Percentiles rank a stretch among this genome's conserved stretches.
Conservation (phyloP, 2,797 vertebrate species). For the Acrocephalus scirpaceus region DNA sequence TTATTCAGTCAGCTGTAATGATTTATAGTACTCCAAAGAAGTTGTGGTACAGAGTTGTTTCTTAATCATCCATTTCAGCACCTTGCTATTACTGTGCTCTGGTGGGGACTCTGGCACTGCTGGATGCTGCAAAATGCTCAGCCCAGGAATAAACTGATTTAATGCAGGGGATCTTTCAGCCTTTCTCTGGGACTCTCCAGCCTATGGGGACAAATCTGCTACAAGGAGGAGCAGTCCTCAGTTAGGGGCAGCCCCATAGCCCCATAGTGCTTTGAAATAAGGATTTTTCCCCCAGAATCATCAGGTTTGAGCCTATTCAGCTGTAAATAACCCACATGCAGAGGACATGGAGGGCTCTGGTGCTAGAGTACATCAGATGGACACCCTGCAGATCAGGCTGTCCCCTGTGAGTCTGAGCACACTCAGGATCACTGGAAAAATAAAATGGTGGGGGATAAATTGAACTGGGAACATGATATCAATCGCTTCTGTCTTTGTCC, state of each 20-base stretch:
- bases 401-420: neutral
- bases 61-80: conserved; percentile 18
- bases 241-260: neutral
- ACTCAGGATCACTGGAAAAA: neutral
- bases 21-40: conserved; percentile 21
- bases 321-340: conserved; percentile 7
- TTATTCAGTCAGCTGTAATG: conserved; percentile 30
- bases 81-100: neutral
- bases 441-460: conserved; percentile 30
- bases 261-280: neutral
- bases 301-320: neutral
- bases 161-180: neutral
- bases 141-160: neutral
- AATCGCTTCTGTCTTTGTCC: conserved; percentile 69
- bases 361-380: neutral
- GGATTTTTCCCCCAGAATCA: neutral
- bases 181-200: neutral
- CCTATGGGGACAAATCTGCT: conserved; percentile 11
- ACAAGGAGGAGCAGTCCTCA: neutral
- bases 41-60: neutral
- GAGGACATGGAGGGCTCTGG: neutral
- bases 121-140: neutral
- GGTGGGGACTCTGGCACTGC: neutral
- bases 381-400: neutral
- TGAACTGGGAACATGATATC: conserved; percentile 17